Evolutionary conservation across 2,797 vertebrate species (phyloP).

Genomic region (Diplodus sargus): DNA sequence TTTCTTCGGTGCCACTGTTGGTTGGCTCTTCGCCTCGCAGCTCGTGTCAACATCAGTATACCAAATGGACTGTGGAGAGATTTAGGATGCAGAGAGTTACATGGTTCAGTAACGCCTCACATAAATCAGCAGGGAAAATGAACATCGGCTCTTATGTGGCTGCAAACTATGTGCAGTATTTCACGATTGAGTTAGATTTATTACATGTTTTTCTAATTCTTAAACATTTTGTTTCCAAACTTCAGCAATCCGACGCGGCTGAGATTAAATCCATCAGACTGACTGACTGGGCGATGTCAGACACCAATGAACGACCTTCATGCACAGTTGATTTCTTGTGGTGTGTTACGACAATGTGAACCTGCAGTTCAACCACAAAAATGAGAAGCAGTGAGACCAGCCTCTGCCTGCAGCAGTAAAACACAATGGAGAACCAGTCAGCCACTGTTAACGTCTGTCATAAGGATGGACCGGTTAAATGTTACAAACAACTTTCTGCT

Average conservation of each 20-base stretch:
- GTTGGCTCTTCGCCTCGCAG: conserved; percentile 30
- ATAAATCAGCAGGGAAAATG: not conserved
- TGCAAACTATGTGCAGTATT: not conserved
- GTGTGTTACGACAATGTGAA: too few relatives aligned
- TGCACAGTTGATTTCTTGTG: too few relatives aligned
- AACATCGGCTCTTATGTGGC: not conserved
- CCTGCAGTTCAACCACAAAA: too few relatives aligned
- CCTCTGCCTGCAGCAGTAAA: too few relatives aligned
- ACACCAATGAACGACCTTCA: too few relatives aligned
- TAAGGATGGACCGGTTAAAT: too few relatives aligned
- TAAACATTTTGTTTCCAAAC: not conserved
- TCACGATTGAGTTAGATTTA: not conserved
- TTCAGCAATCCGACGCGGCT: too few relatives aligned
- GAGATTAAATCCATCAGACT: too few relatives aligned
- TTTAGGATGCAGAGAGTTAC: rapidly evolving
- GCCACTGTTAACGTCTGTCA: not conserved
- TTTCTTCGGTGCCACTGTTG: conserved; percentile 27
- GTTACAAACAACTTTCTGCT: too few relatives aligned
- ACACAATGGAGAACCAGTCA: not conserved
- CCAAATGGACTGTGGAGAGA: conserved; percentile 59
- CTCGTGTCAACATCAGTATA: conserved; percentile 30
- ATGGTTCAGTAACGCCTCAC: not conserved
- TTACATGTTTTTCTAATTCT: too few relatives aligned
- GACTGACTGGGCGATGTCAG: too few relatives aligned
- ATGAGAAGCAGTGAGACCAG: too few relatives aligned